Percentiles rank a stretch among this genome's conserved stretches.
These are phyloP conservation scores for Lysandra bellargus DNA, from an alignment of 2,888 invertebrate species.

Conservation along the genomic window DNA sequence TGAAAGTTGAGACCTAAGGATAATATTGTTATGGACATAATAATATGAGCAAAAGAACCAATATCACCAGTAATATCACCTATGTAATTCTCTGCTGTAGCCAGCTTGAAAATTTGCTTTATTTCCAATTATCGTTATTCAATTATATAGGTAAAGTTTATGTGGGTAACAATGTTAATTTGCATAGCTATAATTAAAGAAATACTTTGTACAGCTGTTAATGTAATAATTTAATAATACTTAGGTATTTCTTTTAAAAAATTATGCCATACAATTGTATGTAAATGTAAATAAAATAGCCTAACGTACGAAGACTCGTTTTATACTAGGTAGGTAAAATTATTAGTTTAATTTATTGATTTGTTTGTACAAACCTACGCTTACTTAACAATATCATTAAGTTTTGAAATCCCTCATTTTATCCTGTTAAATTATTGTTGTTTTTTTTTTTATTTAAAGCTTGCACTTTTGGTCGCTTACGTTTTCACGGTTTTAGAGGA, in stretches of 20 bases:
- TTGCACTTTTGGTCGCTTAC: conserved; percentile 1
- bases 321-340: neutral
- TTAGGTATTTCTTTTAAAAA: neutral
- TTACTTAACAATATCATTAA: neutral
- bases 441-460: too few species aligned
- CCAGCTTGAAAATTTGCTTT: neutral
- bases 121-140: neutral
- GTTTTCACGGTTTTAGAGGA: neutral
- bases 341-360: neutral
- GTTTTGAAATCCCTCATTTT: neutral
- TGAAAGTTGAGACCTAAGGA: too few species aligned
- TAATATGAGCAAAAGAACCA: neutral
- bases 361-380: neutral
- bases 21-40: neutral
- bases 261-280: neutral
- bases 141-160: neutral
- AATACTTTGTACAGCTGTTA: neutral
- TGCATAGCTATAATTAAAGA: neutral
- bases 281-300: neutral
- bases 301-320: neutral
- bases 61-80: neutral
- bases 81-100: neutral
- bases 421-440: conserved; percentile 42
- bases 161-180: neutral
- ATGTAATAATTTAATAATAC: neutral